A percentile compares a stretch with the other conserved stretches of the same genome.
Conservation (phyloP, 1,140 invertebrate genomes). For the Pseudomyrmex pallidus region DNA sequence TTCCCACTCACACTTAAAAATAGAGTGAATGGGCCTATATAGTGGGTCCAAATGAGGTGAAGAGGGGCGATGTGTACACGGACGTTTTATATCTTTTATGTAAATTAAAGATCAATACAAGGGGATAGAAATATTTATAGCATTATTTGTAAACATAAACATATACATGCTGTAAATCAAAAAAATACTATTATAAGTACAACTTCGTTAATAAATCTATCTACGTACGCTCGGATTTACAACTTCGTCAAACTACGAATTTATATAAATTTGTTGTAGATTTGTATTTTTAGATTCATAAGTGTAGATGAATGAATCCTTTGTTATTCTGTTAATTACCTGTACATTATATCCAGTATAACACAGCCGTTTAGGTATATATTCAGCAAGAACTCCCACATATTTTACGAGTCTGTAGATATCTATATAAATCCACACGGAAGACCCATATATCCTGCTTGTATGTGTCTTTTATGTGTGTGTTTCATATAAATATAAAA, state of each 20-base stretch:
- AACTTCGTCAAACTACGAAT: constrained; percentile 19
- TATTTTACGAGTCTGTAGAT: constrained; percentile 12
- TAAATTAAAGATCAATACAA: background rate
- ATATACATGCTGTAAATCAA: background rate
- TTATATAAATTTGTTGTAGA: background rate
- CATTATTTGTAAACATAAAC: background rate
- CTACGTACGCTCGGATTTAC: constrained; percentile 31
- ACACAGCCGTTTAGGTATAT: constrained; percentile 32
- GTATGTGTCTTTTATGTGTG: constrained; percentile 27
- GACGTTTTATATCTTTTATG: background rate
- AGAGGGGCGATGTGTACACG: background rate
- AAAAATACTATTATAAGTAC: background rate
- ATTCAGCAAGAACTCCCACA: constrained; percentile 22
- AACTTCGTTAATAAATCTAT: constrained; percentile 10
- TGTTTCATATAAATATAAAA: constrained; percentile 26
- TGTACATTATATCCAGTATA: background rate
- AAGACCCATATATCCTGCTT: constrained; percentile 25
- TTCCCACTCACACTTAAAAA: constrained; percentile 29
- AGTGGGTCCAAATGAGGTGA: constrained; percentile 54
- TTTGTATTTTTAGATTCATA: constrained; percentile 10
- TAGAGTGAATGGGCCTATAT: constrained; percentile 37
- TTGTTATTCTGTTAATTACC: background rate
- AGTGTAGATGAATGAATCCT: constrained; percentile 20
- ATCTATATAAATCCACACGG: background rate
- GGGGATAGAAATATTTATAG: constrained; percentile 1